Evolutionary conservation across 2,797 vertebrate genomes (phyloP).

Genomic region (Anas georgica): DNA sequence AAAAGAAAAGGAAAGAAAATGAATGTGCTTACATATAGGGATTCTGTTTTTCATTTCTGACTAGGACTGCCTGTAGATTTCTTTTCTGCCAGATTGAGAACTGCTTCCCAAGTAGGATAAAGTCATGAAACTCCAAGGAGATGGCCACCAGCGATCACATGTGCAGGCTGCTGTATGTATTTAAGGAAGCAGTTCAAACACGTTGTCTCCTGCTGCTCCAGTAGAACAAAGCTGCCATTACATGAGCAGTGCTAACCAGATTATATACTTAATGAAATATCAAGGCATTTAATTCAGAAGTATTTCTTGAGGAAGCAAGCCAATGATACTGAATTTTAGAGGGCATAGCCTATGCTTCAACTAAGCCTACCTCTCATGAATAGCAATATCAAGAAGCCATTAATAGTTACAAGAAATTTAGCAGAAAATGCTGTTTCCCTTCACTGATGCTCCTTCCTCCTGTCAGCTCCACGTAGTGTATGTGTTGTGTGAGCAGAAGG

Average conservation of each 20-base stretch:
- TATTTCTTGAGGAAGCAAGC: background rate
- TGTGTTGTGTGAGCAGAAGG: conserved; percentile 29
- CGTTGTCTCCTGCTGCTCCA: background rate
- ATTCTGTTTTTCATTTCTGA: background rate
- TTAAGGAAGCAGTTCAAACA: background rate
- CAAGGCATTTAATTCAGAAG: conserved; percentile 18
- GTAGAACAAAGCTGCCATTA: conserved; percentile 17
- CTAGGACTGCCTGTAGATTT: background rate
- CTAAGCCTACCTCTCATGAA: background rate
- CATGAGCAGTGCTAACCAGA: background rate
- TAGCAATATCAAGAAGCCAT: background rate
- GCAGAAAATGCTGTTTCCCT: background rate
- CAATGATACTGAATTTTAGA: background rate
- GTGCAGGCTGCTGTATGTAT: background rate
- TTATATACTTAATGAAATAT: conserved; percentile 23
- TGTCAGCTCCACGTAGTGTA: background rate
- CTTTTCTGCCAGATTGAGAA: background rate
- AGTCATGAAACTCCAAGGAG: background rate
- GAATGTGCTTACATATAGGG: background rate
- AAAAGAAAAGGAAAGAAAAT: no score
- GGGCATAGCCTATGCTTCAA: rapidly evolving
- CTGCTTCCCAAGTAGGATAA: background rate
- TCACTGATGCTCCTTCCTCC: background rate
- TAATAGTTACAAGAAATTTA: background rate
- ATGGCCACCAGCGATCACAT: background rate